Conservation (phyloP, 2,113 vertebrate species). For the Poeciliopsis retropinna region DNA sequence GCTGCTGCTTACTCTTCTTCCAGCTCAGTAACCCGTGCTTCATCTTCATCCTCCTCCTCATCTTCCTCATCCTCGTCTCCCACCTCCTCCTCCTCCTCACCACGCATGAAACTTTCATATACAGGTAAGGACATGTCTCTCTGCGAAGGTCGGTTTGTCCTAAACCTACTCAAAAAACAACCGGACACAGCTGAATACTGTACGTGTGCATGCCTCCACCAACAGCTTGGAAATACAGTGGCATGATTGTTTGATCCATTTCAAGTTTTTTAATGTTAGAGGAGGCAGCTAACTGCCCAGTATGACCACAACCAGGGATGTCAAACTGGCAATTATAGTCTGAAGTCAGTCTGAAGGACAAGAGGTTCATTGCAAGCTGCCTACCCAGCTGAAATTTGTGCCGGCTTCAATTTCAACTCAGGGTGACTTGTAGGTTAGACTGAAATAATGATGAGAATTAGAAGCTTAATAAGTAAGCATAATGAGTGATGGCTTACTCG, state of each 20-base stretch:
- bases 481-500: background rate
- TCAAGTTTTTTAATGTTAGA: slow-evolving; percentile 32
- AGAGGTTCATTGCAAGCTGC: slow-evolving; percentile 27
- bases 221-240: slow-evolving; percentile 10
- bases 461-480: background rate
- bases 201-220: slow-evolving; percentile 12
- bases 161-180: background rate
- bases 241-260: background rate
- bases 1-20: slow-evolving; percentile 66
- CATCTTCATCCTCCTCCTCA: slow-evolving; percentile 44
- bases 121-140: slow-evolving; percentile 70
- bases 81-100: slow-evolving; percentile 63
- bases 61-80: slow-evolving; percentile 46
- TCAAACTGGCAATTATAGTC: slow-evolving; percentile 53
- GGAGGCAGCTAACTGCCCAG: slow-evolving; percentile 36
- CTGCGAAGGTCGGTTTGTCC: background rate
- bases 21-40: slow-evolving; percentile 38
- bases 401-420: slow-evolving; percentile 35
- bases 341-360: slow-evolving; percentile 51
- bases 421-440: slow-evolving; percentile 11
- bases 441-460: background rate
- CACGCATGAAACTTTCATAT: slow-evolving; percentile 80
- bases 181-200: background rate
- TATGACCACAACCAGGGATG: slow-evolving; percentile 58
- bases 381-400: slow-evolving; percentile 32